Evolutionary conservation across 1,140 invertebrate genomes (phyloP).

Genomic region (honey bee (Apis mellifera)): DNA sequence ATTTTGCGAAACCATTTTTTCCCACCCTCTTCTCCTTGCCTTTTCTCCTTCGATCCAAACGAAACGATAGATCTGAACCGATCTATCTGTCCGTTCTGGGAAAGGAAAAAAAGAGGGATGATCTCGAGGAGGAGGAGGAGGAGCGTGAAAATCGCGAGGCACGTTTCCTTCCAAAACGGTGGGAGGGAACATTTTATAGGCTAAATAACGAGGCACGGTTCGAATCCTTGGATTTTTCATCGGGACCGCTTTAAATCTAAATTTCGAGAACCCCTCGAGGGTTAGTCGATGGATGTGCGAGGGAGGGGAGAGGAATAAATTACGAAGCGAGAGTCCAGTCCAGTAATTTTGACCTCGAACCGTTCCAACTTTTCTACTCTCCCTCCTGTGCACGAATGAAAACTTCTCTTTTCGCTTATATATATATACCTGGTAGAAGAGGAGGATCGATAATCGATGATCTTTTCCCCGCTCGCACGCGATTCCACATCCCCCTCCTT

Average conservation of each 20-base stretch:
- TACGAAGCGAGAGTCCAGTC: neutral
- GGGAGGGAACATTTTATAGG: neutral
- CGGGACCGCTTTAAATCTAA: neutral
- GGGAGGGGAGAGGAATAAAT: neutral
- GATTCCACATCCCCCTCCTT: neutral
- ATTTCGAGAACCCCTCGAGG: neutral
- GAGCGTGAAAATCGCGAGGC: neutral
- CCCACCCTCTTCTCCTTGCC: neutral
- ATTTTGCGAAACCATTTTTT: conserved; percentile 34
- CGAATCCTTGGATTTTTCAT: neutral
- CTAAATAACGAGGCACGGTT: neutral
- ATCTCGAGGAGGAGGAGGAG: too few relatives aligned
- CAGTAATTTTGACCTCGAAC: neutral
- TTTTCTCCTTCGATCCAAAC: neutral
- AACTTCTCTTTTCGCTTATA: neutral
- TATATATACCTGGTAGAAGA: neutral
- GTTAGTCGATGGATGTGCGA: too few relatives aligned
- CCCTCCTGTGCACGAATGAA: neutral
- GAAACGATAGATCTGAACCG: neutral
- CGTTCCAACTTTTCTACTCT: too few relatives aligned
- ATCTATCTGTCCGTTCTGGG: too few relatives aligned
- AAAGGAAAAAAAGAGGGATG: too few relatives aligned
- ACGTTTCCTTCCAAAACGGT: neutral
- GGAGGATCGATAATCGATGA: conserved; percentile 39
- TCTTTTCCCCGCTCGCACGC: neutral